Conservation (phyloP, 1,140 invertebrate genomes). For the Heliothis subflexa region DNA sequence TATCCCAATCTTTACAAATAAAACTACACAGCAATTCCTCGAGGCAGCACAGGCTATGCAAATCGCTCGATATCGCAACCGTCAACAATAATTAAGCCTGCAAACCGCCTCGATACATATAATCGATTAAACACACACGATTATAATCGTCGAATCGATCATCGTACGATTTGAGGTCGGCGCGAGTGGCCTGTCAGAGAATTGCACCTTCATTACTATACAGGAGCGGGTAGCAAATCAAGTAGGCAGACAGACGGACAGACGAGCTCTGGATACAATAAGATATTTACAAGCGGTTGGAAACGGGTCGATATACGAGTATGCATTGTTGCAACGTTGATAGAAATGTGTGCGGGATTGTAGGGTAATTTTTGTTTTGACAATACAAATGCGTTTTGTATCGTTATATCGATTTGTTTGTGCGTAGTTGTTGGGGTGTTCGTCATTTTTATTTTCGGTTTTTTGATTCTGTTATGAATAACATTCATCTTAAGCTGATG, state of each 20-base stretch:
- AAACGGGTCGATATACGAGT: slow-evolving; percentile 54
- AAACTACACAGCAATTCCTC: background rate
- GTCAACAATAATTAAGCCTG: slow-evolving; percentile 69
- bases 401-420: slow-evolving; percentile 5
- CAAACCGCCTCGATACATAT: slow-evolving; percentile 60
- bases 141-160: slow-evolving; percentile 72
- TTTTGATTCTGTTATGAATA: background rate
- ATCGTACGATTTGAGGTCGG: slow-evolving; percentile 55
- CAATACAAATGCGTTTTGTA: slow-evolving; percentile 48
- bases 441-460: slow-evolving; percentile 9
- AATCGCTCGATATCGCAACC: slow-evolving; percentile 56
- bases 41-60: slow-evolving; percentile 42
- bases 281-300: slow-evolving; percentile 54
- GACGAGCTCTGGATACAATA: slow-evolving; percentile 58
- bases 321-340: slow-evolving; percentile 58
- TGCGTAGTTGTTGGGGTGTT: background rate
- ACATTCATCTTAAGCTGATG: too few relatives aligned
- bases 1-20: slow-evolving; percentile 31
- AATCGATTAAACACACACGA: slow-evolving; percentile 70
- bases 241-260: slow-evolving; percentile 60
- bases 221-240: slow-evolving; percentile 64
- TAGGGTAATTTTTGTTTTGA: slow-evolving; percentile 56
- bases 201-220: slow-evolving; percentile 56
- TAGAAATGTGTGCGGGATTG: slow-evolving; percentile 53
- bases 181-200: slow-evolving; percentile 42